Evolutionary conservation across 2,113 vertebrate species (phyloP).

Genomic region (Dolichallabes microphthalmus): DNA sequence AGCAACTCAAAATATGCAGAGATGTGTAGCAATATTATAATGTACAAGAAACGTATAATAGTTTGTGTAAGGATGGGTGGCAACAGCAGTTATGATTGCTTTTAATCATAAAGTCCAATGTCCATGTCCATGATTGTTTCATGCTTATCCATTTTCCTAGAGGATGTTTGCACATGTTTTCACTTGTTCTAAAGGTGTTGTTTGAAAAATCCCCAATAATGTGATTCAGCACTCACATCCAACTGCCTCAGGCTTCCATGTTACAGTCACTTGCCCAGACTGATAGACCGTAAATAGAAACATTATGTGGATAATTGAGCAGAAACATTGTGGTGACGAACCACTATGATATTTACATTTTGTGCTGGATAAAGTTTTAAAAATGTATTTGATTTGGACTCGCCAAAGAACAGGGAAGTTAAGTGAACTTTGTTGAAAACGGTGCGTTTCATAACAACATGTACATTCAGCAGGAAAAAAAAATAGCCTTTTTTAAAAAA

Average conservation of each 20-base stretch:
- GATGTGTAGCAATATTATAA: too few species aligned
- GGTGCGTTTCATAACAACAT: not conserved
- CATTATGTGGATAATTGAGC: conserved; percentile 14
- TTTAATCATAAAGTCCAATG: too few species aligned
- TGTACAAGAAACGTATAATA: too few species aligned
- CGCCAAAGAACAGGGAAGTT: not conserved
- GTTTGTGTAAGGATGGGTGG: too few species aligned
- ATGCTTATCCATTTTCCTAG: not conserved
- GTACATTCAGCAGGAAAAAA: conserved; percentile 70
- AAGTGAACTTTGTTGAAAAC: not conserved
- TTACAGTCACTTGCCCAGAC: not conserved
- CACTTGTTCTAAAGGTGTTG: not conserved
- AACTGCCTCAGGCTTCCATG: not conserved
- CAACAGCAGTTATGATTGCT: too few species aligned
- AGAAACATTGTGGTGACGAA: conserved; percentile 15
- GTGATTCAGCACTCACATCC: not conserved
- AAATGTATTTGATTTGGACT: conserved; percentile 8
- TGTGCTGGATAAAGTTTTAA: conserved; percentile 1
- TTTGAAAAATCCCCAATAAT: not conserved
- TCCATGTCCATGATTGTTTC: too few species aligned
- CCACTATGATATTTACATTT: conserved; percentile 44
- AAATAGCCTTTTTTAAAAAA: conserved; percentile 25
- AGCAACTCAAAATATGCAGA: too few species aligned
- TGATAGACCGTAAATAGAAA: conserved; percentile 8
- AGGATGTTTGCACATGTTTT: not conserved